phyloP scores from a whole-genome alignment of 2,797 vertebrate genomes.

The Neosalanx taihuensis region DNA sequence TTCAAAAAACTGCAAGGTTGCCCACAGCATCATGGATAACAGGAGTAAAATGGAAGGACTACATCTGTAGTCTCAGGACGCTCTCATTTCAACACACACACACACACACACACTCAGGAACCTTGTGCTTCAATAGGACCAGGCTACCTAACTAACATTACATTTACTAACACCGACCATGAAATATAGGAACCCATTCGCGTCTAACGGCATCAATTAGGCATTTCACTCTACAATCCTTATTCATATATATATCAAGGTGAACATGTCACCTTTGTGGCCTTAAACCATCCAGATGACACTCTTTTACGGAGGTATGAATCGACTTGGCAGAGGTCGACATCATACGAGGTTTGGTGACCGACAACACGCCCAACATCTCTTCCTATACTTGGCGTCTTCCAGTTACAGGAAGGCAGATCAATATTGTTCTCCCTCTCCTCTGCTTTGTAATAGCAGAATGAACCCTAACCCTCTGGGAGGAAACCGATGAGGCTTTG shows the following conservation, averaged over 20 bases:
- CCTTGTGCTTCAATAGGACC: neutral
- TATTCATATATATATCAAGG: conserved; percentile 6
- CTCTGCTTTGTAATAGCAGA: too few species aligned
- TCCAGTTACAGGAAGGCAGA: too few species aligned
- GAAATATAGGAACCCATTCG: conserved; percentile 17
- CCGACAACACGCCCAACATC: neutral
- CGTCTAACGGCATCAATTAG: conserved; percentile 16
- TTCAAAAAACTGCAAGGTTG: conserved; percentile 66
- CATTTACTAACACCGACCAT: neutral
- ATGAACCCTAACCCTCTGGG: too few species aligned
- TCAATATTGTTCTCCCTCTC: too few species aligned
- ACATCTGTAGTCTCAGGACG: too few species aligned
- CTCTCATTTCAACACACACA: too few species aligned
- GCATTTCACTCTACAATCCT: conserved; percentile 23
- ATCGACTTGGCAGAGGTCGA: neutral
- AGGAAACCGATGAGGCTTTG: too few species aligned
- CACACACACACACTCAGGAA: neutral
- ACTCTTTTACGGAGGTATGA: neutral
- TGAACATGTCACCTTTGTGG: neutral
- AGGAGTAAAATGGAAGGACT: neutral
- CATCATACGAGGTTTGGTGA: too few species aligned
- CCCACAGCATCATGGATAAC: conserved; percentile 71
- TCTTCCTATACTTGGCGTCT: neutral
- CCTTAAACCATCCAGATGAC: neutral
- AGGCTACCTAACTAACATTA: neutral